Base-by-base conservation (phyloP, 2,113 vertebrate genomes). In the Chamaea fasciata region DNA sequence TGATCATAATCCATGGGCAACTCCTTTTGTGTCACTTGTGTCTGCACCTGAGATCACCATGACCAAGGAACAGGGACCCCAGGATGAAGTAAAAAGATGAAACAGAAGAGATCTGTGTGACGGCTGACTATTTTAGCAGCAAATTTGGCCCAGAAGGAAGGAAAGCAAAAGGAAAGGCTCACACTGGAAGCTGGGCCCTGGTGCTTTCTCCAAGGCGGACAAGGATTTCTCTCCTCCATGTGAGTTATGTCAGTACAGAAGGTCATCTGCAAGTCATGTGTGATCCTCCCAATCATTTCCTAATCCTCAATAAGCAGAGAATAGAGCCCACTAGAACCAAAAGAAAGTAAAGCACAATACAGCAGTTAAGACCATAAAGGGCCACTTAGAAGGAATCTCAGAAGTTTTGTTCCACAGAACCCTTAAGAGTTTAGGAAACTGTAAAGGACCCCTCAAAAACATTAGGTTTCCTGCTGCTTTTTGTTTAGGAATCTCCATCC, bases 381-480 rank as follows among this genome's bases (percentile, higher is more conserved):
- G n/a, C 18, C 46, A 12, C n/a, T 55, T 57, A 83, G 77, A 71
- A 77, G 17, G 35, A 69, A 60, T 9, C 52, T 81, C 62, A 63
- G 37, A 90, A 64, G 26, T 30, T 62, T 69, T 67, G 71, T 37
- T 50, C n/a, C 52, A 47, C 17, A 21, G 35, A 77, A 18, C 41
- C 41, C 50, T 75, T 9, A 41, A 30, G 42, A 74, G 67, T 71
- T 91, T 65, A 74, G 23, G 78, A 63, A 73, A 87, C 77, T 22
- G 37, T 50, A 56, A 91, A 88, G 57, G 78, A 80, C 11, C 37
- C 75, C 83, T 80, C 78, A 52, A 46, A 96, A 87, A 85, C 70
- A 55, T 79, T 62, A 87, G 27, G 77, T 78, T 93, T 70, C 78
- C 86, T 92, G 78, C 89, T 95, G 92, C 85, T 93, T 96, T 95